phyloP scores from a whole-genome alignment of 2,888 invertebrate genomes.

The Cataglyphis albicans region DNA sequence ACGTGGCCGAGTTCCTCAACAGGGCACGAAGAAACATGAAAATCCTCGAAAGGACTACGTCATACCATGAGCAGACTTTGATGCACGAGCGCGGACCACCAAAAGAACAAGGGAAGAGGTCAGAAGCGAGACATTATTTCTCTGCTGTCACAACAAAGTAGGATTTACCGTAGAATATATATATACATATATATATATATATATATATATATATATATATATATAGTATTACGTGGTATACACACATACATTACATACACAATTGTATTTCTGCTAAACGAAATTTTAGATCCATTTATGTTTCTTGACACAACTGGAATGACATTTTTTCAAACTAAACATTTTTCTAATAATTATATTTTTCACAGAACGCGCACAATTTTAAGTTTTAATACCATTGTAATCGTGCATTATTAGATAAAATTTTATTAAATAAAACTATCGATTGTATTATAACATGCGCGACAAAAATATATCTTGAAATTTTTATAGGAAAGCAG shows the following conservation, averaged over 20 bases:
- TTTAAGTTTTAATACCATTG: background rate
- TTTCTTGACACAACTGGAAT: background rate
- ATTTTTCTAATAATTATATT: background rate
- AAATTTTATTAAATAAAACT: background rate
- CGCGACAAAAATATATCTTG: background rate
- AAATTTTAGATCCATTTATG: conserved; percentile 40
- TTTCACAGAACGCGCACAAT: background rate
- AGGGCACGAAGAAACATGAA: conserved; percentile 66
- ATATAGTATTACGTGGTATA: conserved; percentile 11
- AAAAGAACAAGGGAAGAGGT: conserved; percentile 51
- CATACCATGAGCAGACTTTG: conserved; percentile 64
- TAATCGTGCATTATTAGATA: background rate
- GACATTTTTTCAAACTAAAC: background rate
- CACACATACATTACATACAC: background rate
- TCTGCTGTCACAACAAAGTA: conserved; percentile 45
- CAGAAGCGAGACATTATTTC: conserved; percentile 53
- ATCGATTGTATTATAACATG: background rate
- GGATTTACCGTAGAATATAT: background rate
- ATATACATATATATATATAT: no score
- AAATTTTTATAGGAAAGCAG: background rate
- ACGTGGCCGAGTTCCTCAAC: conserved; percentile 64
- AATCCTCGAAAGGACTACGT: conserved; percentile 61
- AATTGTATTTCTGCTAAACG: background rate
- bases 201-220: background rate
- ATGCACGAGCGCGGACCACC: conserved; percentile 62